Percentiles rank a stretch among this genome's conserved stretches.
These are phyloP conservation scores for Oreochromis grahami DNA, from an alignment of 2,797 vertebrate species.

Conservation along the genomic window DNA sequence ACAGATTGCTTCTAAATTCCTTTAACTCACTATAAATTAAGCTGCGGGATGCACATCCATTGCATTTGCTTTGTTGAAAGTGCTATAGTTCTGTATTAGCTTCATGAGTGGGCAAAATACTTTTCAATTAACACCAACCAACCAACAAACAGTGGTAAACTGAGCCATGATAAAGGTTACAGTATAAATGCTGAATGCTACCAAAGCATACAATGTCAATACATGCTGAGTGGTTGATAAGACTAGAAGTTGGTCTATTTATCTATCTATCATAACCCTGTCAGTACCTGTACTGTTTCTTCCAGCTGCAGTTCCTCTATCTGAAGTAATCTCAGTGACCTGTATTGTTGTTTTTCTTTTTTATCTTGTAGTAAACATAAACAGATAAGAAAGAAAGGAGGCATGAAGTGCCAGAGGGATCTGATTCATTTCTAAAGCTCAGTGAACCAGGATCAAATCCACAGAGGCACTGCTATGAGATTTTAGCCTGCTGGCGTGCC, in stretches of 20 bases:
- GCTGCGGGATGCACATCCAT: neutral
- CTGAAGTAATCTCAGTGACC: neutral
- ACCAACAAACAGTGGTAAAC: neutral
- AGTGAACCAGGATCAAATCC: conserved; percentile 16
- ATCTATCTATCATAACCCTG: too few relatives aligned
- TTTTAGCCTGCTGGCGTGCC: neutral
- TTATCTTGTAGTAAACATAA: neutral
- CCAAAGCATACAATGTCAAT: neutral
- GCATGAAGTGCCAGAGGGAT: neutral
- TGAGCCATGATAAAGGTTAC: neutral
- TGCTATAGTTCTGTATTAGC: neutral
- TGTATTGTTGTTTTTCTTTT: neutral
- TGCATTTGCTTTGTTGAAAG: neutral
- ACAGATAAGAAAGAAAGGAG: neutral
- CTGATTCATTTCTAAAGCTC: conserved; percentile 10
- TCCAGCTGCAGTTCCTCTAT: neutral
- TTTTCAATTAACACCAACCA: neutral
- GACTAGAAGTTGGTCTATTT: neutral
- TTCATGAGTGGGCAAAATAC: neutral
- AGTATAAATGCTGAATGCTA: neutral
- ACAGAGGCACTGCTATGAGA: conserved; percentile 4
- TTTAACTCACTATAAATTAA: neutral
- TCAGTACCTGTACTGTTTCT: neutral
- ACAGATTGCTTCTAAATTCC: neutral
- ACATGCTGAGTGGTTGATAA: neutral